Evolutionary conservation across 2,797 vertebrate genomes (phyloP).

Genomic region (Silurus lanzhouensis): DNA sequence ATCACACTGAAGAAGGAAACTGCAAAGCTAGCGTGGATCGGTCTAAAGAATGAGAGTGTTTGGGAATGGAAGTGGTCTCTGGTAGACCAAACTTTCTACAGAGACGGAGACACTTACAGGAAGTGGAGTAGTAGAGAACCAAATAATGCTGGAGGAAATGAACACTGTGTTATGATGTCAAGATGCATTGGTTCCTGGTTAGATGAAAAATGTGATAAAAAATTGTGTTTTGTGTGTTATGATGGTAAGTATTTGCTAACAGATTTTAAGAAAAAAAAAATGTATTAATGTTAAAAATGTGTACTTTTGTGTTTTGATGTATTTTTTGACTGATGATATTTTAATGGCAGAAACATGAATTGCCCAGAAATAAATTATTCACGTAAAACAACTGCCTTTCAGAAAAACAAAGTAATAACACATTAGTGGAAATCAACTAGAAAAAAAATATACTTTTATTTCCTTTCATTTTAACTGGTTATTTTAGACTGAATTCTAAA

Average conservation of each 20-base stretch:
- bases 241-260: not conserved
- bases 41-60: not conserved
- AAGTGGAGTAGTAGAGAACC: not conserved
- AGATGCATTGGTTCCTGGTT: rapidly evolving
- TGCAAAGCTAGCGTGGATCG: not conserved
- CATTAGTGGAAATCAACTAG: no score
- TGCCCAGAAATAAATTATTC: no score
- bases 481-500: not conserved
- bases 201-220: rapidly evolving
- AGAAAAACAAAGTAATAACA: not conserved
- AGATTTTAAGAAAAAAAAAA: no score
- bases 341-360: no score
- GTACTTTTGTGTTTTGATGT: no score
- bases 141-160: not conserved
- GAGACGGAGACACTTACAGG: not conserved
- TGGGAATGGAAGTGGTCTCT: conserved; percentile 43
- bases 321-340: no score
- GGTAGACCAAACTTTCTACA: conserved; percentile 22
- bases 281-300: not conserved
- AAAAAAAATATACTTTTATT: no score
- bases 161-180: not conserved
- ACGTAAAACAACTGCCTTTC: not conserved
- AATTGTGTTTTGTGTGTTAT: not conserved
- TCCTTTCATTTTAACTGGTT: no score
- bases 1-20: not conserved